Conservation (phyloP, 2,888 invertebrate species). For the Andrena bucephala region DNA sequence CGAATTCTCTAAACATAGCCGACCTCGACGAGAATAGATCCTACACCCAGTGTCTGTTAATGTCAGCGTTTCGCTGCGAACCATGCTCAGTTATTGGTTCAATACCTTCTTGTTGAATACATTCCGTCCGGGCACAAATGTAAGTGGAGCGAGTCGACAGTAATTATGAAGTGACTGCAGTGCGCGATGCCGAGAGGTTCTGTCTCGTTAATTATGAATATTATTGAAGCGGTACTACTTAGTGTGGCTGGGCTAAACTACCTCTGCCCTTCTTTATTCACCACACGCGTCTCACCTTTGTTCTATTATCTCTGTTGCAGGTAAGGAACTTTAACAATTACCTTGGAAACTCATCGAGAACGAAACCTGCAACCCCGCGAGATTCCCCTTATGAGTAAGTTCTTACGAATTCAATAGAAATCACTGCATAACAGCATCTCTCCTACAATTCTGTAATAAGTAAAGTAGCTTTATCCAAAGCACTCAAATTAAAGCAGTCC, state of each 20-base stretch:
- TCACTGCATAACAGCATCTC: neutral
- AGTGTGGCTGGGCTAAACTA: no score
- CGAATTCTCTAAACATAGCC: conserved; percentile 54
- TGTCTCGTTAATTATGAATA: no score
- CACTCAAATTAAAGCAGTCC: no score
- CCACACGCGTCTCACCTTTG: neutral
- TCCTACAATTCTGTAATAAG: no score
- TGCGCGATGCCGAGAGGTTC: neutral
- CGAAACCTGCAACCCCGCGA: neutral
- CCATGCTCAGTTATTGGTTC: neutral
- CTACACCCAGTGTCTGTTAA: conserved; percentile 13
- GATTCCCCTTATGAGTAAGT: neutral
- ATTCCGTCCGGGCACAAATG: neutral
- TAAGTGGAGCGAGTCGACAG: no score
- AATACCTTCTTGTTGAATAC: conserved; percentile 8
- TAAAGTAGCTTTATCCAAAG: no score
- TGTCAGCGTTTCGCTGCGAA: neutral
- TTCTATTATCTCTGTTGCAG: conserved; percentile 15
- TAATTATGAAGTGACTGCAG: neutral
- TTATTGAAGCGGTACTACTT: no score
- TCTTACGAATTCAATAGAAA: neutral
- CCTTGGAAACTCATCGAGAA: no score
- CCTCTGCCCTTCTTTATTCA: no score
- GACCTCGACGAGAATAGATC: conserved; percentile 50
- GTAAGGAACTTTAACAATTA: conserved; percentile 16